Percentiles rank a stretch among this genome's conserved stretches.
phyloP scores from a whole-genome alignment of 2,113 vertebrate species.

The Oceanites oceanicus region DNA sequence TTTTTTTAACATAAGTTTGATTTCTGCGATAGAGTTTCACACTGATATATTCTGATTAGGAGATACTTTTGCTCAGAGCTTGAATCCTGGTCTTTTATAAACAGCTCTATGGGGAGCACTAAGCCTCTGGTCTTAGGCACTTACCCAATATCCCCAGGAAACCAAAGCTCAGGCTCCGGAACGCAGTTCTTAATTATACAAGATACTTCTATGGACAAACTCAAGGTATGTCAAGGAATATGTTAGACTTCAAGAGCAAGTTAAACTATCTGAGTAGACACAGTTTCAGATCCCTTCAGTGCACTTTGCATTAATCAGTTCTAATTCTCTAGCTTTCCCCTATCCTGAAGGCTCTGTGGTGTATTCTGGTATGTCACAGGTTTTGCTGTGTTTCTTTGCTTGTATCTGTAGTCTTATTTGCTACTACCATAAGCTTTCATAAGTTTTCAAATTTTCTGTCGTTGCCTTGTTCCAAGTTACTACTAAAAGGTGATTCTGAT shows the following conservation, averaged over 20 bases:
- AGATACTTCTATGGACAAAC: not conserved
- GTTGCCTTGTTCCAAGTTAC: not conserved
- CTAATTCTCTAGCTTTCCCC: not conserved
- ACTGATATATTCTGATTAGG: not conserved
- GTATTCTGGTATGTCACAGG: not conserved
- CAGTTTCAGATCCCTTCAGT: not conserved
- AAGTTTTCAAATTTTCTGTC: not conserved
- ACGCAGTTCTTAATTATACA: conserved; percentile 25
- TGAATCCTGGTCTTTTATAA: not conserved
- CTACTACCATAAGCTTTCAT: not conserved
- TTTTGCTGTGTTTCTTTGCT: not conserved
- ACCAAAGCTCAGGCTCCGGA: not conserved
- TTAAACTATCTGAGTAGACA: not conserved
- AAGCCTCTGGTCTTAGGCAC: not conserved
- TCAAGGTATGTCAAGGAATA: conserved; percentile 23
- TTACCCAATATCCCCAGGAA: not conserved
- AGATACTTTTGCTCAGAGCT: not conserved
- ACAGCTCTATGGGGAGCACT: not conserved
- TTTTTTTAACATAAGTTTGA: not conserved
- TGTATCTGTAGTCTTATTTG: not conserved
- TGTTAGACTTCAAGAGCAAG: conserved; percentile 22
- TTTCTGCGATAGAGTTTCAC: not conserved
- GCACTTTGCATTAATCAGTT: not conserved
- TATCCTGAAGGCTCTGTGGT: not conserved
- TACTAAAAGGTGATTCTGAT: not conserved